Evolutionary conservation across 2,888 invertebrate species (phyloP).

Genomic region (Chrysopilus asiliformis): DNA sequence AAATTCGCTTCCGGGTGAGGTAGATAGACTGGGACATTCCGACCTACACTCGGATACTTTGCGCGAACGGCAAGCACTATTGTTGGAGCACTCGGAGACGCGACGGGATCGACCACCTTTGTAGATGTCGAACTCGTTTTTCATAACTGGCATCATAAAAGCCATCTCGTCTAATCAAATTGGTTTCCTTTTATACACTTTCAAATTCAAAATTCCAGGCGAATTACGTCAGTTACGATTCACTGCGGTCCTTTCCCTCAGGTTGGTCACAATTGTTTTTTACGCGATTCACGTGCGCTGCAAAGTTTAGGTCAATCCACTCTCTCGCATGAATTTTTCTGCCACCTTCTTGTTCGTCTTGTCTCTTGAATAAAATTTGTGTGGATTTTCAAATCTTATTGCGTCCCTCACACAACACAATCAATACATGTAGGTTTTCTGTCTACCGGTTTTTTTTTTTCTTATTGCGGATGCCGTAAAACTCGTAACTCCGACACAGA

Average conservation of each 20-base stretch:
- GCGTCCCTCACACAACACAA: no score
- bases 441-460: no score
- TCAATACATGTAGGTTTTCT: no score
- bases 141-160: conserved; percentile 91
- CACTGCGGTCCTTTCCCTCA: neutral
- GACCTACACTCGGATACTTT: conserved; percentile 46
- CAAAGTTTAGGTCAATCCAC: no score
- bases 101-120: conserved; percentile 61
- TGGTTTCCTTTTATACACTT: no score
- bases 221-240: neutral
- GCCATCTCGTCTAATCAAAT: conserved; percentile 56
- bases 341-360: no score
- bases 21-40: conserved; percentile 52
- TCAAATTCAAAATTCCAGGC: neutral
- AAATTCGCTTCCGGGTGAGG: conserved; percentile 45
- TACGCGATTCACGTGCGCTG: no score
- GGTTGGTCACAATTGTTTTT: neutral
- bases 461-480: no score
- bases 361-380: no score
- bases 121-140: conserved; percentile 89
- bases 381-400: no score
- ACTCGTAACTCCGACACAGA: no score
- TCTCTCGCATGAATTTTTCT: no score
- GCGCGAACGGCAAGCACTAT: conserved; percentile 39
- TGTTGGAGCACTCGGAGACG: conserved; percentile 54